Base-by-base conservation (phyloP, 2,113 vertebrate species). In the Pachycephala philippinensis region DNA sequence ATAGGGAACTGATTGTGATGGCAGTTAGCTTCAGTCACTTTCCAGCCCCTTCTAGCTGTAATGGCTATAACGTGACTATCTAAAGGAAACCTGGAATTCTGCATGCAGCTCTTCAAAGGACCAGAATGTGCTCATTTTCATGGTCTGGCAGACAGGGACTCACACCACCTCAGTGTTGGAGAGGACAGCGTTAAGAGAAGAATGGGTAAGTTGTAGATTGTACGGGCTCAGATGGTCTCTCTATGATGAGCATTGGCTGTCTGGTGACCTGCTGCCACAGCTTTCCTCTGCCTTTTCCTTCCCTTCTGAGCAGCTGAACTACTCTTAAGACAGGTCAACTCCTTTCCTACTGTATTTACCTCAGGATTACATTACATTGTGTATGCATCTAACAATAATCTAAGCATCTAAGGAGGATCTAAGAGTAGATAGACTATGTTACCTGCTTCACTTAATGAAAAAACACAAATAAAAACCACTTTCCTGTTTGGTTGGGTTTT, bases 131-230 rank as follows among this genome's bases (percentile, higher is more conserved):
- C 14, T 64, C 21, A 13, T 39, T 84, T 89, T 70, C 61, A 17
- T 23, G 11, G 35, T 61, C 20, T 23, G 42, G 56, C 39, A 33
- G 14, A 84, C 49, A 37, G 33, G 35, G 72, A 39, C 39, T 19
- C 19, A 64, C 9, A 6, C 27, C 31, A 19, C 15, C 13, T 65
- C 37, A 16, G 6, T 27, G 47, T 54, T 37, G 40, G 65, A 77
- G 40, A 35, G 30, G 19, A 30, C 44, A 63, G 45, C 0, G 0
- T 45, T 65, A 44, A 2, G 18, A 39, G 23, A 4, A 59, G 37
- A 11, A 42, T 2, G 1, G 12, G 1, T 28, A 42, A 56, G 9
- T 0, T 37, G 39, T 21, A 35, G 3, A 0, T 31, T 39, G 15
- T 47, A 6, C 8, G 22, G 45, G 22, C 39, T 57, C 4, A 3